phyloP scores from a whole-genome alignment of 2,797 vertebrate species.

The Cossypha niveicapilla region DNA sequence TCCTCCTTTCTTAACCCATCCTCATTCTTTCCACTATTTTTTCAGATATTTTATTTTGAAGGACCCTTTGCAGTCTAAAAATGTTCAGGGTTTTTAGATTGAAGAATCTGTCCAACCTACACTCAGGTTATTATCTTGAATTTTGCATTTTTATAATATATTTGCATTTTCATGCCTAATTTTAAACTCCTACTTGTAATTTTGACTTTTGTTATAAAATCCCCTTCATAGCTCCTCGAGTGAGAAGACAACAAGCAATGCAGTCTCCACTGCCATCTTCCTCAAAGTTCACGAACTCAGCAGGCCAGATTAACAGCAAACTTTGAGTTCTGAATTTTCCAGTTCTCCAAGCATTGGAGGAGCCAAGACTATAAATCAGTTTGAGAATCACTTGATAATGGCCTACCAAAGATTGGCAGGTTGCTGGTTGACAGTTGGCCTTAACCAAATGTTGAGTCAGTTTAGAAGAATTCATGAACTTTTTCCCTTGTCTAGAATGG shows the following conservation, averaged over 20 bases:
- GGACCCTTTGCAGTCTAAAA: not conserved
- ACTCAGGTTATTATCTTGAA: not conserved
- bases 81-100: not conserved
- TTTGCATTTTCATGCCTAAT: constrained; percentile 18
- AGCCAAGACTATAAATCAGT: not conserved
- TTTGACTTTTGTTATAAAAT: constrained; percentile 18
- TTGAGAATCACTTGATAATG: not conserved
- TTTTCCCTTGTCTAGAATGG: not conserved
- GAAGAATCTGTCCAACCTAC: constrained; percentile 25
- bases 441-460: not conserved
- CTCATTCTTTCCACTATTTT: not conserved
- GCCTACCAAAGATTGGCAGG: not conserved
- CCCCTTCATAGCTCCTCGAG: not conserved
- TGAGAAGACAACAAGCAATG: not conserved
- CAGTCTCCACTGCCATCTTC: not conserved
- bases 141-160: constrained; percentile 10
- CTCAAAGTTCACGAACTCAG: not conserved
- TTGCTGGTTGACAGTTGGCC: not conserved
- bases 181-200: constrained; percentile 35
- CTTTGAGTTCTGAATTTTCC: not conserved
- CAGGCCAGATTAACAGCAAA: not conserved
- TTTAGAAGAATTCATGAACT: not conserved
- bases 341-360: not conserved
- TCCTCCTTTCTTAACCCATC: not conserved
- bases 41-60: not conserved